Evolutionary conservation across 2,797 vertebrate species (phyloP).

Genomic region (Glossophaga mutica): DNA sequence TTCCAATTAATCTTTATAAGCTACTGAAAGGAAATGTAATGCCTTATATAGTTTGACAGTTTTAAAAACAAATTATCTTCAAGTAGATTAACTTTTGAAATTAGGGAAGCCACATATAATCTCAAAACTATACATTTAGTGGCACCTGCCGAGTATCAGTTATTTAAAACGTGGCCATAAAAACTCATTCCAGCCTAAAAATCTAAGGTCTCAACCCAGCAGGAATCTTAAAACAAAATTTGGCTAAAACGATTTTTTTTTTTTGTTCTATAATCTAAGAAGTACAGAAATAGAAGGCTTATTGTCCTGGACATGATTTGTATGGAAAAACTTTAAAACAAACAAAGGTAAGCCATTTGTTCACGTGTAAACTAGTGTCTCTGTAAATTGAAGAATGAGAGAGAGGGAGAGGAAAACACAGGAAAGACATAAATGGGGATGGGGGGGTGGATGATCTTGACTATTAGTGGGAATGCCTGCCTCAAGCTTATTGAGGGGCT

Average conservation of each 20-base stretch:
- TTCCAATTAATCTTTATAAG: slow-evolving; percentile 66
- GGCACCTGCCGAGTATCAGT: slow-evolving; percentile 75
- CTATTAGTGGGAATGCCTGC: not conserved
- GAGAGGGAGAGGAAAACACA: not conserved
- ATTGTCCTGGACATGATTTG: slow-evolving; percentile 58
- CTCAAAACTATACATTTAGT: slow-evolving; percentile 57
- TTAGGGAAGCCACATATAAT: slow-evolving; percentile 54
- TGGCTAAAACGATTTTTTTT: slow-evolving; percentile 66
- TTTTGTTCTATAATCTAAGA: slow-evolving; percentile 49
- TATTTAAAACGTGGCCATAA: slow-evolving; percentile 77
- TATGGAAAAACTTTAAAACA: slow-evolving; percentile 65
- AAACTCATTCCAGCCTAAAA: slow-evolving; percentile 72
- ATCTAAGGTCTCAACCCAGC: slow-evolving; percentile 69
- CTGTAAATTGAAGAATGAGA: not conserved
- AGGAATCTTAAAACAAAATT: slow-evolving; percentile 74
- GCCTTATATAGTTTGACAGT: slow-evolving; percentile 57
- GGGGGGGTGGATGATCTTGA: not conserved
- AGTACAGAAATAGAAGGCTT: slow-evolving; percentile 58
- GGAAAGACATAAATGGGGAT: not conserved
- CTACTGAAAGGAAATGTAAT: slow-evolving; percentile 58
- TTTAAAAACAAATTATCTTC: slow-evolving; percentile 34
- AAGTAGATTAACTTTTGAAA: slow-evolving; percentile 65
- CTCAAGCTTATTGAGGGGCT: not conserved
- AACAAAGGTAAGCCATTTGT: slow-evolving; percentile 56
- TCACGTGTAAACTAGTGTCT: not conserved